Base-by-base conservation (phyloP, 2,888 invertebrate species). In the Agrotis segetum region DNA sequence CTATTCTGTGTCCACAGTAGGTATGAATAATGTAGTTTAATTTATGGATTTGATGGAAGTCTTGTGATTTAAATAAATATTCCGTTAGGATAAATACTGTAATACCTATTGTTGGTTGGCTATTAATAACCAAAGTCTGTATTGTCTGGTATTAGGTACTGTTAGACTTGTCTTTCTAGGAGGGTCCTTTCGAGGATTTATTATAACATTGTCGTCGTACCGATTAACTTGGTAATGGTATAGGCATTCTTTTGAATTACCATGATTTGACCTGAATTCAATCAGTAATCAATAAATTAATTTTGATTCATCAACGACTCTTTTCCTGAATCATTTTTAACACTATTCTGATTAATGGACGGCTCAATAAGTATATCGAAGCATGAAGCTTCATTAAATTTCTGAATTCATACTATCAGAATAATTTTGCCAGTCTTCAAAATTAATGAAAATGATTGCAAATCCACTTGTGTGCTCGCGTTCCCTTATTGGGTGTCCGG, bases 401-500 rank as follows among this genome's bases (percentile, higher is more conserved):
- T 65, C 3, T 19, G 19, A 49, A 53, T 24, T 40, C 17, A 47
- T 29, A 29, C 21, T 9, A 19, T 53, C 17, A 34, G n/a, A 34
- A 47, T 47, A 40, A 9, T 63, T 24, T 34, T 11, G 19, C n/a
- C 19, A 17, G 13, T 56, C 6, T n/a, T 34, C 13, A 44, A 64
- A 71, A 1, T 21, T 21, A 49, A 56, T 17, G 44, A 47, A 21
- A 78, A 59, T 19, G 9, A 9, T 67, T 46, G 29, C 4, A 19
- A 55, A 46, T 29, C 1, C 49, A 71, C 75, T 74, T 79, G 34
- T 67, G 59, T 13, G 17, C 21, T 2, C 40, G 34, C 11, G 24
- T 52, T 46, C 59, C 65, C 70, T 59, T 61, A 77, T 69, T 69
- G 49, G 52, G 69, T 69, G 63, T 66, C 79, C 72, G 69, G 75